Evolutionary conservation across 2,113 vertebrate species (phyloP).

Genomic region (Lampris megalopsis): DNA sequence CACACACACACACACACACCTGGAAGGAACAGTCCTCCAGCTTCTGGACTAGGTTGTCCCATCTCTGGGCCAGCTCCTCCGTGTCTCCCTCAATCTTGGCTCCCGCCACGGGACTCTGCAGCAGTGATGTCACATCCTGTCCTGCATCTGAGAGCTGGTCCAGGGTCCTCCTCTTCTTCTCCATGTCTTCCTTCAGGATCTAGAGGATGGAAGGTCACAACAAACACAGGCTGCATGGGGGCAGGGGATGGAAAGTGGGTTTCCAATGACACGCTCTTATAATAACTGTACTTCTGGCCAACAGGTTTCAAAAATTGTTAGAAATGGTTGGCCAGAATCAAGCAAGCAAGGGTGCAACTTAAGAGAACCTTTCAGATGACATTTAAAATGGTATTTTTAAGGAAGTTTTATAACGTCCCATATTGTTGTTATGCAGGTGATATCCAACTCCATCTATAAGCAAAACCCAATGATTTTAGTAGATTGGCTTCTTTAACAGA

Average conservation of each 20-base stretch:
- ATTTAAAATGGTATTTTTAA: too few species aligned
- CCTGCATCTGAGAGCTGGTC: slow-evolving; percentile 91
- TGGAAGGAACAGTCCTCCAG: slow-evolving; percentile 95
- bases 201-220: slow-evolving; percentile 47
- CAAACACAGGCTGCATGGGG: not conserved
- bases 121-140: slow-evolving; percentile 88
- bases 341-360: too few species aligned
- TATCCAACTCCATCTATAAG: too few species aligned
- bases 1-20: slow-evolving; percentile 75
- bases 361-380: too few species aligned
- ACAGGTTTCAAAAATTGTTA: too few species aligned
- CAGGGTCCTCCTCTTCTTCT: slow-evolving; percentile 89
- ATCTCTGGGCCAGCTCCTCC: slow-evolving; percentile 91
- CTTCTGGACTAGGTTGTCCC: slow-evolving; percentile 95
- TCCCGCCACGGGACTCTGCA: slow-evolving; percentile 82
- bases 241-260: not conserved
- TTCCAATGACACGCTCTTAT: too few species aligned
- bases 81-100: slow-evolving; percentile 85
- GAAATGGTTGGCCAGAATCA: too few species aligned
- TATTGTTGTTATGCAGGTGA: too few species aligned
- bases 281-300: too few species aligned
- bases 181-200: slow-evolving; percentile 97
- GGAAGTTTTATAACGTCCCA: too few species aligned
- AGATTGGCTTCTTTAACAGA: too few species aligned
- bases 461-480: too few species aligned